Base-by-base conservation (phyloP, 2,113 vertebrate genomes). In the Ranitomeya imitator region DNA sequence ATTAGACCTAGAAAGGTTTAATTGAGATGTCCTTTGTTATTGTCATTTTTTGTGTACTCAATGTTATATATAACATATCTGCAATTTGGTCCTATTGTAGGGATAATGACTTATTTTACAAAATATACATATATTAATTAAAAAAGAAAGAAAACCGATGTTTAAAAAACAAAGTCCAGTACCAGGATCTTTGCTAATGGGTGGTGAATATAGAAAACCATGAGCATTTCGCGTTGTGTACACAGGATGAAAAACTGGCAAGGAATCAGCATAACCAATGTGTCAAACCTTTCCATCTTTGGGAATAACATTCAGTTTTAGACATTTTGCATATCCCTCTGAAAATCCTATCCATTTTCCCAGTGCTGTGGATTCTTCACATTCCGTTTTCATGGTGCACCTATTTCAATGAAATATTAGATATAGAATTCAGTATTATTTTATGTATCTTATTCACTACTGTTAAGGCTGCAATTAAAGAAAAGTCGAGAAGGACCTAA, bases 361-460 rank as follows among this genome's bases (percentile, higher is more conserved):
- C 76, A 45, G 74, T 52, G 86, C 89, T 89, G 86, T 90, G 85
- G 91, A 90, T 90, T 13, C 19, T 65, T 82, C 52, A 89, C 93
- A 94, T 85, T 93, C 92, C 83, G 87, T 90, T 89, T 91, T 91
- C 85, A 94, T 92, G 61, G 92, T 93, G 86, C 94, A 95, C 90
- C 94, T 95, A 18, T 91, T 90, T 26, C 2, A 16, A 76, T 6
- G 0, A 21, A 51, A 76, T 0, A 19, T 51, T 0, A 76, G 37
- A 76, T 18, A 7, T 37, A 14, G 37, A 19, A 76, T 52, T 74
- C 6, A 31, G 1, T 26, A 3, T 19, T 26, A 3, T 19, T 74
- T 16, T 7, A 45, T 73, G 5, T 15, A 5, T 71, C 13, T 71
- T 31, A 37, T 71, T 31, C 31, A 37, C 23, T 31, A 71, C 16